These are phyloP conservation scores for Ctenochaetus hawaiiensis DNA, from an alignment of 2,797 vertebrate genomes.

Conservation along the genomic window DNA sequence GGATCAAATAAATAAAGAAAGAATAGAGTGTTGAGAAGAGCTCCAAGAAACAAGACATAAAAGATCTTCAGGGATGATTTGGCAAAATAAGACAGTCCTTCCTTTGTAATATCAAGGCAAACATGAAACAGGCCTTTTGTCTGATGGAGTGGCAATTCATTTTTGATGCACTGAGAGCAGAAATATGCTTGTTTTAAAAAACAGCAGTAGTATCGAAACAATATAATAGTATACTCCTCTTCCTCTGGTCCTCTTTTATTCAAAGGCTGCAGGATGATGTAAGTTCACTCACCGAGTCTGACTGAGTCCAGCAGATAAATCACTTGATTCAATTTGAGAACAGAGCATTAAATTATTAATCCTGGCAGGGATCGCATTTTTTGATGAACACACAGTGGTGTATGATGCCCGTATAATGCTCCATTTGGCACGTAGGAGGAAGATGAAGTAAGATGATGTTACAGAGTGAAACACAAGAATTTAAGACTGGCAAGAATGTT, in stretches of 20 bases:
- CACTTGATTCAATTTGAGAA: conserved; percentile 58
- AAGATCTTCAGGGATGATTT: not conserved
- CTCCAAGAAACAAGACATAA: conserved; percentile 38
- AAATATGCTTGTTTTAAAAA: conserved; percentile 25
- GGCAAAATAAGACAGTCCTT: too few species aligned
- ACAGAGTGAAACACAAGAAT: conserved; percentile 48
- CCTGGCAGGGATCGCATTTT: conserved; percentile 32
- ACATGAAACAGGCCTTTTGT: not conserved
- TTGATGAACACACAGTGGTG: conserved; percentile 50
- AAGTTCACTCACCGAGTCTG: conserved; percentile 19
- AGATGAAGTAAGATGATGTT: conserved; percentile 47
- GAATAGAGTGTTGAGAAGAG: conserved; percentile 17
- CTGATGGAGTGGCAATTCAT: conserved; percentile 20
- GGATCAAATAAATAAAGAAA: not conserved
- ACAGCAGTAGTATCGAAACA: conserved; percentile 16
- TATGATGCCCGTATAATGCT: conserved; percentile 52
- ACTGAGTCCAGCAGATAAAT: conserved; percentile 39
- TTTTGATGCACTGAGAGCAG: conserved; percentile 22
- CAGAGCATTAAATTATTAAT: conserved; percentile 55
- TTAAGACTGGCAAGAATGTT: conserved; percentile 4
- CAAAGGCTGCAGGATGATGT: conserved; percentile 22
- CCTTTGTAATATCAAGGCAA: not conserved
- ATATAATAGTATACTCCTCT: not conserved
- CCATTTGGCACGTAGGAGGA: conserved; percentile 48
- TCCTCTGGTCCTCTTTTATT: not conserved